Evolutionary conservation across 2,797 vertebrate genomes (phyloP).

Genomic region (Sebastes nivosus): DNA sequence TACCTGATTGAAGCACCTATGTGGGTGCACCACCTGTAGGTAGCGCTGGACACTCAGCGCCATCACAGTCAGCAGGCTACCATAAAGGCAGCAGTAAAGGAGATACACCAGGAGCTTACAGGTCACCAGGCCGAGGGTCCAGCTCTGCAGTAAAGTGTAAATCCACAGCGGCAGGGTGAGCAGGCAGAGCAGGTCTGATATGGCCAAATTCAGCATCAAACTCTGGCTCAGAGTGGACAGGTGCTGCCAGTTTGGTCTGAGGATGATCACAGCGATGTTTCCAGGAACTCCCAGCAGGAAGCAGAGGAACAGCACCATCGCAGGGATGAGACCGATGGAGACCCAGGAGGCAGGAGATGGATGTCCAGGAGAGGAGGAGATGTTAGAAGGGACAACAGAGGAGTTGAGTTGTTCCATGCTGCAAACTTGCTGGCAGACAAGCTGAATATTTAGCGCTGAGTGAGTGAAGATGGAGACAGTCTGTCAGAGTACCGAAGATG

Average conservation of each 20-base stretch:
- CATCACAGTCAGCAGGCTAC: constrained; percentile 38
- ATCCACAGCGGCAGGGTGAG: constrained; percentile 60
- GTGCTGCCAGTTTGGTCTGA: constrained; percentile 42
- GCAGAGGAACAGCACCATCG: constrained; percentile 17
- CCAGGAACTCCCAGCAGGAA: constrained; percentile 67
- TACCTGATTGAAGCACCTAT: neutral
- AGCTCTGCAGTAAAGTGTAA: constrained; percentile 38
- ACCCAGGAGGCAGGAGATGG: neutral
- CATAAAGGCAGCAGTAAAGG: constrained; percentile 36
- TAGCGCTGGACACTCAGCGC: constrained; percentile 67
- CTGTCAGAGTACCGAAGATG: no score
- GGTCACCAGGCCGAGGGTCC: constrained; percentile 35
- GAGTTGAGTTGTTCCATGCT: neutral
- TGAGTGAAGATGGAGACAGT: no score
- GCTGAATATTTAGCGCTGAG: neutral
- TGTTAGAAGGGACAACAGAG: neutral
- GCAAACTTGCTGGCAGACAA: neutral
- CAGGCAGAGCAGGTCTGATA: constrained; percentile 65
- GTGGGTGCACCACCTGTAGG: constrained; percentile 52
- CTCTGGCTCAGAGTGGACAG: constrained; percentile 47
- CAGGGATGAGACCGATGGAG: neutral
- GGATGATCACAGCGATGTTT: constrained; percentile 52
- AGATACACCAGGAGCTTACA: constrained; percentile 58
- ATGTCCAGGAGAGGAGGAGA: neutral
- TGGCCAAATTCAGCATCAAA: constrained; percentile 69